Evolutionary conservation across 2,113 vertebrate species (phyloP).

Genomic region (Danionella cerebrum): DNA sequence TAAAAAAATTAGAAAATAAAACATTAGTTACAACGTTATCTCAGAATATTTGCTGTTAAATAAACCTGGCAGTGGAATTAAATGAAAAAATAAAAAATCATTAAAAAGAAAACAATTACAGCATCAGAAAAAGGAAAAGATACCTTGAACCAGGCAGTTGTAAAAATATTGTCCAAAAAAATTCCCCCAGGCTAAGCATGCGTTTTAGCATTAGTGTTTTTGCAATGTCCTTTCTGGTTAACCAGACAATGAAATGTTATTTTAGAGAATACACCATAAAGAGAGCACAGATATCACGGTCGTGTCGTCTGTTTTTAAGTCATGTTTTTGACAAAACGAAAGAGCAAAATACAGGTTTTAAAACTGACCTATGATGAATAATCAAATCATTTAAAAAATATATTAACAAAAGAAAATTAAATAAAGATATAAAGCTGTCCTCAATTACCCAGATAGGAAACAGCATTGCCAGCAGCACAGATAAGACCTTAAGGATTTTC

Average conservation of each 20-base stretch:
- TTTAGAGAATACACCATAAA: no score
- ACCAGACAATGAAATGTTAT: no score
- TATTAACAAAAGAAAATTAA: no score
- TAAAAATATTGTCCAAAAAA: neutral
- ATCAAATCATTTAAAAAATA: no score
- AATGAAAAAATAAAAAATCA: neutral
- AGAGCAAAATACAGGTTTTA: no score
- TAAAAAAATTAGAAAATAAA: slow-evolving; percentile 4
- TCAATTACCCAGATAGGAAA: neutral
- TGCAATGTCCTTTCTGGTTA: neutral
- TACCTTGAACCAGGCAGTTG: neutral
- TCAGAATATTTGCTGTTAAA: neutral
- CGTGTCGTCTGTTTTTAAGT: no score
- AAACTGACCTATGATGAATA: no score
- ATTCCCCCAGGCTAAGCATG: no score
- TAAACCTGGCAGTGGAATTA: neutral
- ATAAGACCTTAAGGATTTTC: neutral
- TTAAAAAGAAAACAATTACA: neutral
- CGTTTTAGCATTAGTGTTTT: neutral
- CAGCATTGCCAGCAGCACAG: neutral
- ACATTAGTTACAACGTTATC: neutral
- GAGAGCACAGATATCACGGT: no score
- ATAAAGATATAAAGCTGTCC: neutral
- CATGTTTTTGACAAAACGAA: no score
- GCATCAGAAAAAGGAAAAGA: slow-evolving; percentile 1